These are phyloP conservation scores for Microcebus ravelobensis DNA, from an alignment of 2,113 vertebrate species.

Conservation along the genomic window DNA sequence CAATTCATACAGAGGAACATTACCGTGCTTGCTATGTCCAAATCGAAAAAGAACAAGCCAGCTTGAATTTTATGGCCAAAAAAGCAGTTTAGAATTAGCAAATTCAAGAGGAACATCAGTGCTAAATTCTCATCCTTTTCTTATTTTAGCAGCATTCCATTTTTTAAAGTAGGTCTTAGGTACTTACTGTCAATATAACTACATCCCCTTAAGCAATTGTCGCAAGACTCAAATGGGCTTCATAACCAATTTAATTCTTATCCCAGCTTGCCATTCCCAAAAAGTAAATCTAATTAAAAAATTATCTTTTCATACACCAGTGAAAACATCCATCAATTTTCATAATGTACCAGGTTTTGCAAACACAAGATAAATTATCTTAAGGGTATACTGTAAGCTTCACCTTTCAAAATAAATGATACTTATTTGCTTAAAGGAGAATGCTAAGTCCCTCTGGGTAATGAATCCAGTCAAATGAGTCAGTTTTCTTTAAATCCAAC, in stretches of 20 bases:
- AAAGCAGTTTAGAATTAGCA: neutral
- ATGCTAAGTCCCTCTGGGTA: neutral
- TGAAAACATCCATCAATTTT: conserved; percentile 1
- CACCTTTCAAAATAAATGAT: conserved; percentile 9
- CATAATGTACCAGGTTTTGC: conserved; percentile 22
- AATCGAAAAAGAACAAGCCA: neutral
- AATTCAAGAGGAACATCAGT: neutral
- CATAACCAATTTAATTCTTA: conserved; percentile 38
- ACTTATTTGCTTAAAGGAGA: neutral
- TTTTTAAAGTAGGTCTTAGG: conserved; percentile 27
- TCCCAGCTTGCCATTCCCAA: neutral
- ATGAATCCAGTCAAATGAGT: neutral
- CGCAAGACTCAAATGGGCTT: conserved; percentile 42
- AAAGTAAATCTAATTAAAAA: conserved; percentile 58
- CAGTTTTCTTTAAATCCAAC: neutral
- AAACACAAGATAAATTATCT: neutral
- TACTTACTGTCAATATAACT: conserved; percentile 10
- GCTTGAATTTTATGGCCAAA: conserved; percentile 31
- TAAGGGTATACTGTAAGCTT: neutral
- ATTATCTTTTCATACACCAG: conserved; percentile 24
- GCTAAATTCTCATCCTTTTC: conserved; percentile 15
- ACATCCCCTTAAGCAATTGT: conserved; percentile 43
- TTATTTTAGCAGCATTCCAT: conserved; percentile 39
- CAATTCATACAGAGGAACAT: neutral
- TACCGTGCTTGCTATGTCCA: neutral